Evolutionary conservation across 2,797 vertebrate species (phyloP).

Genomic region (Mormyrus hasselquistii): DNA sequence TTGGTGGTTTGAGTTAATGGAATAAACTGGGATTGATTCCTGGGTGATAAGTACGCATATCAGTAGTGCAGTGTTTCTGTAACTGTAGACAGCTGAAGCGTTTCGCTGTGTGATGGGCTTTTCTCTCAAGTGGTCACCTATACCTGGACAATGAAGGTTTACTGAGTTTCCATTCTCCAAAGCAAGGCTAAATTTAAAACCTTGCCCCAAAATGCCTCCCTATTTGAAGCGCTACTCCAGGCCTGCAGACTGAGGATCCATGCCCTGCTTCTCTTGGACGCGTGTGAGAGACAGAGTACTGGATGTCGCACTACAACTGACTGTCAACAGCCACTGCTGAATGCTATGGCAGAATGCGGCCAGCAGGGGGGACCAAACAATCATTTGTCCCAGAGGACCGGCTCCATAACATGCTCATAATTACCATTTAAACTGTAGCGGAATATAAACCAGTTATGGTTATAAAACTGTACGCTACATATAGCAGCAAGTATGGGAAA

Average conservation of each 20-base stretch:
- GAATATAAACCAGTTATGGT: background rate
- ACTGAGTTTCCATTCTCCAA: background rate
- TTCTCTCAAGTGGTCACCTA: background rate
- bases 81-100: background rate
- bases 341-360: background rate
- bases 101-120: background rate
- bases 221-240: background rate
- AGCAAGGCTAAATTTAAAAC: background rate
- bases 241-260: background rate
- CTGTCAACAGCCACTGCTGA: background rate
- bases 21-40: slow-evolving; percentile 24
- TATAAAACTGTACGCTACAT: background rate
- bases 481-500: background rate
- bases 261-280: background rate
- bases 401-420: background rate
- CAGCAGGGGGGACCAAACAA: slow-evolving; percentile 13
- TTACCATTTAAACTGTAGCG: background rate
- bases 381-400: background rate
- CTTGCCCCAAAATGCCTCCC: background rate
- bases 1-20: slow-evolving; percentile 20
- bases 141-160: background rate
- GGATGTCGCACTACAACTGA: background rate
- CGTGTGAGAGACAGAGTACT: background rate
- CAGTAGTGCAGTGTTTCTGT: background rate
- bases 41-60: background rate